These are phyloP conservation scores for Bombus vancouverensis DNA, from an alignment of 1,140 invertebrate genomes.

Conservation along the genomic window DNA sequence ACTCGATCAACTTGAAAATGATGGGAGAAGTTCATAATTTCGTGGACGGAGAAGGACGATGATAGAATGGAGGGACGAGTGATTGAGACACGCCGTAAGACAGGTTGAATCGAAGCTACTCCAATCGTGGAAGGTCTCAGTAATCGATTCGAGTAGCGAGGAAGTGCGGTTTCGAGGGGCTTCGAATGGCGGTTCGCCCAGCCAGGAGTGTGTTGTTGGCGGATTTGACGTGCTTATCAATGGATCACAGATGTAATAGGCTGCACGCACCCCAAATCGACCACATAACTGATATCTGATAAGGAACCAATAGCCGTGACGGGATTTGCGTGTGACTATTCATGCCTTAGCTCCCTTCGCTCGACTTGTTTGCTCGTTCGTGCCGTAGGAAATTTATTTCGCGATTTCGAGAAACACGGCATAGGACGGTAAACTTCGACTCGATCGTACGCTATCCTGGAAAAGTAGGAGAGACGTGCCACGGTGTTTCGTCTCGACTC, in stretches of 20 bases:
- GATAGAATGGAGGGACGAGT: conserved; percentile 28
- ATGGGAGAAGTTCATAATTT: conserved; percentile 32
- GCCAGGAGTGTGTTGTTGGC: conserved; percentile 74
- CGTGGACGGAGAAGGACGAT: not conserved
- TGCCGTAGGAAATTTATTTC: conserved; percentile 34
- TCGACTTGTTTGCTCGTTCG: not conserved
- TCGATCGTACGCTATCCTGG: not conserved
- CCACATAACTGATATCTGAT: conserved; percentile 76
- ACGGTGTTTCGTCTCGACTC: not conserved
- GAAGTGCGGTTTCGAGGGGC: conserved; percentile 53
- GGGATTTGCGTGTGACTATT: conserved; percentile 61
- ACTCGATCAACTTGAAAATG: not conserved
- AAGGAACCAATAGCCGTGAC: conserved; percentile 71
- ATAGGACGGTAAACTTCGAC: not conserved
- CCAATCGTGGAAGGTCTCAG: conserved; percentile 73
- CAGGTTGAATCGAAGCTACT: conserved; percentile 65
- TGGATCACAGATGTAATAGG: conserved; percentile 76
- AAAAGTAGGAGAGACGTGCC: not conserved
- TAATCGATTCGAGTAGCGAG: conserved; percentile 75
- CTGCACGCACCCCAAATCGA: conserved; percentile 76
- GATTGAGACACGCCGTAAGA: conserved; percentile 55
- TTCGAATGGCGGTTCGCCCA: conserved; percentile 64
- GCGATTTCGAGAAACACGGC: conserved; percentile 30
- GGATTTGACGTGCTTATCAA: conserved; percentile 81
- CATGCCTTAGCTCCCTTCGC: conserved; percentile 1